Base-by-base conservation (phyloP, 2,113 vertebrate species). In the Glaucomys volans region DNA sequence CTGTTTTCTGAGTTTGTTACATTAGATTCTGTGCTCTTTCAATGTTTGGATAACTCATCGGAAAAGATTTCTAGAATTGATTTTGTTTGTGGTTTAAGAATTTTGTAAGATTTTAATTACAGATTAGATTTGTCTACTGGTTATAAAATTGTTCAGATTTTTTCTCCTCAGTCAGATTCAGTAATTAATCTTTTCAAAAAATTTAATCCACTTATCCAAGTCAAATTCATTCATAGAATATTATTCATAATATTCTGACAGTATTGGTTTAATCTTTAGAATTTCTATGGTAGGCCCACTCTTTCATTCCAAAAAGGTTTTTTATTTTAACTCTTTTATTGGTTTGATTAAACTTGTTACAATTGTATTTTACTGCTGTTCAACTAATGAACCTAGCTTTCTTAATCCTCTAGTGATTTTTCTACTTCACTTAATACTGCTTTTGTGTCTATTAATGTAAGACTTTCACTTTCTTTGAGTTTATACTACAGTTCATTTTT, bases 31-130 rank as follows among this genome's bases (percentile, higher is more conserved):
- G 17, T 79, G 2, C 88, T 89, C 26, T 66, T 92, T 89, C 40
- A 89, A 79, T 74, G 40, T 57, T 89, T 80, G 47, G 2, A 32
- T 42, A 54, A 89, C 77, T 92, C 44, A 94, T 5, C 14, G 42
- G 2, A 52, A 69, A 79, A 71, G 40, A 47, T 28, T 62, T 64
- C 28, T 72, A n/a, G 40, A 37, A 20, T 37, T 79, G n/a, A 72
- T 62, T 83, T 91, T 76, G 69, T 69, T 66, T 91, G 54, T 82
- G 75, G 35, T 52, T 90, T 96, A 28, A 50, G 40, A 79, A 75
- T 87, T 82, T 16, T 44, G 18, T 96, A 35, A 50, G 35, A 79
- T 81, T 87, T 82, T 16, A 84, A 88, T 44, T 83, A 84, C 64
- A 64, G 47, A 79, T 47, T 94, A 32, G 66, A 28, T 44, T 83